phyloP scores from a whole-genome alignment of 2,797 vertebrate genomes.

The Trematomus bernacchii region DNA sequence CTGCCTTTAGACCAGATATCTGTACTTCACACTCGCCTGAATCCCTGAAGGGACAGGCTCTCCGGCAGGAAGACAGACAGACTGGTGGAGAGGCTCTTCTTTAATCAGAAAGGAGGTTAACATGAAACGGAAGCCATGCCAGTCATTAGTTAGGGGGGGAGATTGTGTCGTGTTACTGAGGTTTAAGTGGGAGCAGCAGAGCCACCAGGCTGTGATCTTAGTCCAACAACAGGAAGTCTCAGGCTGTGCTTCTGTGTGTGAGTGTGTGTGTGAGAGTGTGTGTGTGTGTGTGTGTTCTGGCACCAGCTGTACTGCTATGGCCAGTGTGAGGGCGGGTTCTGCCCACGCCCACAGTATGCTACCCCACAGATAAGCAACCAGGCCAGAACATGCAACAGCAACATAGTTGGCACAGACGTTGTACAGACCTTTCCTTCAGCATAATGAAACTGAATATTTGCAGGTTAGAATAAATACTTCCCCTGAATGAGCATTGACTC shows the following conservation, averaged over 20 bases:
- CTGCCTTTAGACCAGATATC: conserved; percentile 15
- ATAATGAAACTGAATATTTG: conserved; percentile 8
- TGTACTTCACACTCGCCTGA: conserved; percentile 34
- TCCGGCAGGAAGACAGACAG: conserved; percentile 24
- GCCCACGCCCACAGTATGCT: conserved; percentile 45
- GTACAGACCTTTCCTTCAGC: conserved; percentile 27
- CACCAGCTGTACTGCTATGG: conserved; percentile 43
- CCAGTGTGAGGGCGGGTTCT: conserved; percentile 31
- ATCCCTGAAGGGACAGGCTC: conserved; percentile 13
- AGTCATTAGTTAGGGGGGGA: conserved; percentile 39
- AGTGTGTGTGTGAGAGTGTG: conserved; percentile 38
- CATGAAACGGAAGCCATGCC: conserved; percentile 40
- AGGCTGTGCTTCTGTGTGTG: conserved; percentile 68
- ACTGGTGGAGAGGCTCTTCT: conserved; percentile 35
- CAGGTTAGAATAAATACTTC: neutral
- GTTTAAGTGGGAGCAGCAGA: conserved; percentile 47
- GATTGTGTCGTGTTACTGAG: conserved; percentile 42
- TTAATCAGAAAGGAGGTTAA: conserved; percentile 53
- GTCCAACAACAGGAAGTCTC: conserved; percentile 71
- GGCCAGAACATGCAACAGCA: conserved; percentile 16
- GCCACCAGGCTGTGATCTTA: conserved; percentile 61
- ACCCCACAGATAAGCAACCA: conserved; percentile 29
- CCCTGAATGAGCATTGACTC: too few relatives aligned
- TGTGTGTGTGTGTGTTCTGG: conserved; percentile 34
- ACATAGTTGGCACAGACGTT: conserved; percentile 3